These are phyloP conservation scores for Drosophila mettleri DNA, from an alignment of 2,888 invertebrate genomes.

Conservation along the genomic window DNA sequence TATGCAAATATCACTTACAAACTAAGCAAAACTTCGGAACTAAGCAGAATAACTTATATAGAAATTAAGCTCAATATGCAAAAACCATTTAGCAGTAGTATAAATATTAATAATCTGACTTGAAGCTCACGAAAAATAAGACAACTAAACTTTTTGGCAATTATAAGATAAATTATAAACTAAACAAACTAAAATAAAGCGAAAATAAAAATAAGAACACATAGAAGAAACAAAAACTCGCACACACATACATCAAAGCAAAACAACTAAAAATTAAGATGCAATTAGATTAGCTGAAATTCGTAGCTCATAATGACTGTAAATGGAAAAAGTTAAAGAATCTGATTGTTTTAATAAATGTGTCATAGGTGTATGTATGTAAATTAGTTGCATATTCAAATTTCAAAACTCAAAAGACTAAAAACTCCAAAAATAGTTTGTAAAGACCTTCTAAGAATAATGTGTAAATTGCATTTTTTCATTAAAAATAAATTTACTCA, in stretches of 20 bases:
- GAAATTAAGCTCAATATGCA: constrained; percentile 67
- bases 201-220: constrained; percentile 11
- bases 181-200: constrained; percentile 4
- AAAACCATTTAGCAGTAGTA: constrained; percentile 28
- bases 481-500: constrained; percentile 50
- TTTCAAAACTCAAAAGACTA: constrained; percentile 68
- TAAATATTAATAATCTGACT: constrained; percentile 34
- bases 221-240: constrained; percentile 19
- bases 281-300: constrained; percentile 49
- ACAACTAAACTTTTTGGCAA: constrained; percentile 66
- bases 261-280: constrained; percentile 51
- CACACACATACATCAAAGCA: constrained; percentile 33
- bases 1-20: background rate
- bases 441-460: constrained; percentile 35
- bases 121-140: constrained; percentile 47
- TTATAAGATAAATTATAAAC: constrained; percentile 44
- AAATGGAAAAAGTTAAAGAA: constrained; percentile 24
- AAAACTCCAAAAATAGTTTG: constrained; percentile 41
- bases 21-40: no score
- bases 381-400: constrained; percentile 50
- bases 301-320: constrained; percentile 44
- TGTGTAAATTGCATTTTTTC: constrained; percentile 64
- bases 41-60: constrained; percentile 50
- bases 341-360: constrained; percentile 28
- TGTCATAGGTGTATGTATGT: constrained; percentile 50